Base-by-base conservation (phyloP, 1,140 invertebrate genomes). In the Polyergus mexicanus region DNA sequence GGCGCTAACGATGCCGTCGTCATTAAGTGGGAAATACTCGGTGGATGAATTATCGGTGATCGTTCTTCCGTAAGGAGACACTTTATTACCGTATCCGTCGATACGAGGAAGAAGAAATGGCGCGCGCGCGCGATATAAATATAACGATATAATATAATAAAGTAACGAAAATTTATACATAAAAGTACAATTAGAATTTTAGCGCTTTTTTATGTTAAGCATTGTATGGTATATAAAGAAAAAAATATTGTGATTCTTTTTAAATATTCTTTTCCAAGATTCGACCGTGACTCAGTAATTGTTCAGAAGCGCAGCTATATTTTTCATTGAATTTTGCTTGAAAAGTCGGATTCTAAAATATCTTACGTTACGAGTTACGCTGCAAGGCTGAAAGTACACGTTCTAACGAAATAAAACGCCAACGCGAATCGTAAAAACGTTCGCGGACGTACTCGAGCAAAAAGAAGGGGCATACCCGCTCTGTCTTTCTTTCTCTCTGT, bases 401-500 rank as follows among this genome's bases (percentile, higher is more conserved):
- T 22, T 83, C 25, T 83, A 74, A 62, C 25, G 41, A 35, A 83
- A 74, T 83, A 74, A 60, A 83, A 74, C 62, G 22, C 25, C 44
- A 35, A 25, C 56, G 66, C 35, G 47, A 56, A 71, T 84, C 54
- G 66, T 38, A 60, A 81, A 81, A 81, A 13, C 41, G 47, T 19
- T 85, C 85, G 51, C 65, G 86, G 71, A 66, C 72, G 60, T 22
- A 89, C 87, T 68, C 80, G 87, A 85, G 28, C 71, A 72, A 58
- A 32, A 90, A 71, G 85, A 76, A 86, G 85, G 85, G 44, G 75
- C 41, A 44, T 10, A 11, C 41, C 10, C 85, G 81, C 81, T 66
- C 74, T 75, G 51, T 77, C 41, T 75, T 58, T 77, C 41, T 51
- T 19, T 77, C 38, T 25, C 58, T 60, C 25, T 28, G 25, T 28